These are phyloP conservation scores for Rhopalosiphum maidis DNA, from an alignment of 1,140 invertebrate species.

Conservation along the genomic window DNA sequence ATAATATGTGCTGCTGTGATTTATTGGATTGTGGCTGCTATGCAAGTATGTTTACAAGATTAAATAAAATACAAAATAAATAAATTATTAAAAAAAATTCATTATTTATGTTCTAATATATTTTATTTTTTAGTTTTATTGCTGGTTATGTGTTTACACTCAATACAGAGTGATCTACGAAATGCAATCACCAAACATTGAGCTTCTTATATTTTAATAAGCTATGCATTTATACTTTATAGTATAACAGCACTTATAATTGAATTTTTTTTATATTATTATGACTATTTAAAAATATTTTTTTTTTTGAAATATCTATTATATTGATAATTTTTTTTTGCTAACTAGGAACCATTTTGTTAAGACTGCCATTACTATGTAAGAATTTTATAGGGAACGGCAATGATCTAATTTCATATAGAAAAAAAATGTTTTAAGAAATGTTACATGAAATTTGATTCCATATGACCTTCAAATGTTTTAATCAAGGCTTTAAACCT, in stretches of 20 bases:
- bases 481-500: too few relatives aligned
- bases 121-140: slow-evolving; percentile 76
- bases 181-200: slow-evolving; percentile 86
- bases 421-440: background rate
- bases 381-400: background rate
- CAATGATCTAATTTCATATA: background rate
- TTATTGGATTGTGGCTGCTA: slow-evolving; percentile 55
- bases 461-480: too few relatives aligned
- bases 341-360: slow-evolving; percentile 23
- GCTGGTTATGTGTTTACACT: slow-evolving; percentile 82
- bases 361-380: slow-evolving; percentile 53
- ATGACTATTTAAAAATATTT: background rate
- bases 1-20: slow-evolving; percentile 53
- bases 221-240: background rate
- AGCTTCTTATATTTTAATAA: slow-evolving; percentile 73
- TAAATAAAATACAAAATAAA: background rate
- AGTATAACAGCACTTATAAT: background rate
- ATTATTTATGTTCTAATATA: too few relatives aligned
- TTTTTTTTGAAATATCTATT: background rate
- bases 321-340: slow-evolving; percentile 23
- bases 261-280: background rate
- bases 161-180: slow-evolving; percentile 81
- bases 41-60: slow-evolving; percentile 39
- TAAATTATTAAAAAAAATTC: slow-evolving; percentile 23
- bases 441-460: background rate